phyloP scores from a whole-genome alignment of 2,888 invertebrate species.

The Noctua pronuba region DNA sequence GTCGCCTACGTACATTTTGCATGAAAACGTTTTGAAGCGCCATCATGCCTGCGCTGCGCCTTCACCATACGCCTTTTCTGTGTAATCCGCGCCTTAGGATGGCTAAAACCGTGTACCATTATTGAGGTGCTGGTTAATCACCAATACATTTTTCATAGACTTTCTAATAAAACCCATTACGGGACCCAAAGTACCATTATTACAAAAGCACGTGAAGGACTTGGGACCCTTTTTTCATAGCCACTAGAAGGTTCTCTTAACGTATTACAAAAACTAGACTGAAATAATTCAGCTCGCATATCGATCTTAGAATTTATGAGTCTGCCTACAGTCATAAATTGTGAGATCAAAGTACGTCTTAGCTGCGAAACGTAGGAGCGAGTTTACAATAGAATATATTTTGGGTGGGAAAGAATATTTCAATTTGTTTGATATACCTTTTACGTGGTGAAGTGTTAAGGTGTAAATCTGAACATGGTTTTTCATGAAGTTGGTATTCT shows the following conservation, averaged over 20 bases:
- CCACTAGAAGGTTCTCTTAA: background rate
- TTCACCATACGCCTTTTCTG: too few relatives aligned
- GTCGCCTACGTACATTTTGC: too few relatives aligned
- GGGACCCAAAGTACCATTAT: background rate
- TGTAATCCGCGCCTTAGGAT: too few relatives aligned
- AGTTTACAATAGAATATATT: slow-evolving; percentile 46
- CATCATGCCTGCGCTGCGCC: too few relatives aligned
- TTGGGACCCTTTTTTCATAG: background rate
- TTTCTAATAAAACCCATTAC: background rate
- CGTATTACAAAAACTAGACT: slow-evolving; percentile 26
- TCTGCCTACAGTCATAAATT: slow-evolving; percentile 53
- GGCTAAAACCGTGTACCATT: background rate
- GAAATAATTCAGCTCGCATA: slow-evolving; percentile 31
- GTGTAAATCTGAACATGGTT: background rate
- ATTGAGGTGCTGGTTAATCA: background rate
- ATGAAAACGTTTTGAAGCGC: too few relatives aligned
- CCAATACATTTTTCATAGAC: background rate
- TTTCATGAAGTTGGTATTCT: background rate
- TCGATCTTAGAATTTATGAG: slow-evolving; percentile 54
- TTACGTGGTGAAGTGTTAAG: background rate
- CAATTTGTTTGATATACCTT: slow-evolving; percentile 6
- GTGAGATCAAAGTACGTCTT: slow-evolving; percentile 47
- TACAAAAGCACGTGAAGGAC: background rate
- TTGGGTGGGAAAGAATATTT: slow-evolving; percentile 8
- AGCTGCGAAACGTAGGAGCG: slow-evolving; percentile 4